phyloP scores from a whole-genome alignment of 2,797 vertebrate genomes.

The Triplophysa bombifrons region DNA sequence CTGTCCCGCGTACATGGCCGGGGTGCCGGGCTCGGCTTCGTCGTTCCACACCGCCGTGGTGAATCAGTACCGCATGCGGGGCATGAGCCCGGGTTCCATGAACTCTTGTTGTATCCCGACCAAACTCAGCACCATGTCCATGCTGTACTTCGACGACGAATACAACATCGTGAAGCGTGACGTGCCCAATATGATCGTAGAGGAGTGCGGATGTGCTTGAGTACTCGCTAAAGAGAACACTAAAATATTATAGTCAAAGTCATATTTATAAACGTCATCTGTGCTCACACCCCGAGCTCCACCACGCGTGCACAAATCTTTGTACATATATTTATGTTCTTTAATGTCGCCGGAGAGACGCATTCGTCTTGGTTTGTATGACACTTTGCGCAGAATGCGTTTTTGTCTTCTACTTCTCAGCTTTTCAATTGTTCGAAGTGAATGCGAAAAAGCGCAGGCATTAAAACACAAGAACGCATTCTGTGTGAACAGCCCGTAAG shows the following conservation, averaged over 20 bases:
- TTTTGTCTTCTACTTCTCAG: background rate
- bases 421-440: background rate
- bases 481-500: background rate
- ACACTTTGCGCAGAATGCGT: background rate
- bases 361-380: conserved; percentile 49
- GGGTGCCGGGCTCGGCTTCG: conserved; percentile 91
- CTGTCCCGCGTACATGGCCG: conserved; percentile 96
- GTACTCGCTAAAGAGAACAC: background rate
- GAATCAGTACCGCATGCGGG: conserved; percentile 97
- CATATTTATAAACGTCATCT: conserved; percentile 72
- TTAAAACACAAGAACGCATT: background rate
- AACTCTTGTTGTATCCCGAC: conserved; percentile 99
- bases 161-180: conserved; percentile 98
- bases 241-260: conserved; percentile 59
- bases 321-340: conserved; percentile 84
- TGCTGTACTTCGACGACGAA: conserved; percentile 99
- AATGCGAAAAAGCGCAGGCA: too few relatives aligned
- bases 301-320: conserved; percentile 69
- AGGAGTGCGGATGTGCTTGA: conserved; percentile 98
- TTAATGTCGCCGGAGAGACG: conserved; percentile 62
- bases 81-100: conserved; percentile 92
- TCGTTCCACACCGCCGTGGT: conserved; percentile 98
- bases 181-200: conserved; percentile 99
- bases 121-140: conserved; percentile 98
- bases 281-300: conserved; percentile 49